Base-by-base conservation (phyloP, 2,797 vertebrate genomes). In the Paedocypris micromegethes region DNA sequence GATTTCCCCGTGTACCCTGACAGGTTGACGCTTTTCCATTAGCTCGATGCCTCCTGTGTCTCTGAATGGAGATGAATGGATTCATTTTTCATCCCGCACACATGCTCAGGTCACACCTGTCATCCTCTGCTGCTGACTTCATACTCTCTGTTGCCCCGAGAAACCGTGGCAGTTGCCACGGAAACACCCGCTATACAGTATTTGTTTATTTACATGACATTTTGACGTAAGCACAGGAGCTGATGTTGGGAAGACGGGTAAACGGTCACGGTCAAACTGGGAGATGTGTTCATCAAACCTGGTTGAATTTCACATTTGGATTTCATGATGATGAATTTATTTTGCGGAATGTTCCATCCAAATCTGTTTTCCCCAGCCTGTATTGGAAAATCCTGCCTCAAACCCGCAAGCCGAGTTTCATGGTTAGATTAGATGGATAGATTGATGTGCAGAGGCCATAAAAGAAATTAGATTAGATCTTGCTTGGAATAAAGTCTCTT, bases 401-500 rank as follows among this genome's bases (percentile, higher is more conserved):
- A 63, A 58, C 49, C 79, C 72, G 77, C 78, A 72, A 66, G 80
- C 78, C 73, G 75, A 73, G 80, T 83, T 79, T 82, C 85, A 78
- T 80, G 80, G 82, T 72, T 81, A 82, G 80, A 60, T 74, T 79
- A 64, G 75, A 79, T 84, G 74, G 79, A 83, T 78, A 72, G 9
- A 23, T 23, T 23, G 23, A 73, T 76, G 77, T 77, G 79, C 80
- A 83, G 80, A 77, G 77, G 80, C 82, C 85, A 87, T 89, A 87
- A 86, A 85, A 86, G 81, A 82, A 75, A 84, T 86, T 88, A 84
- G 86, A 87, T 88, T 86, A 87, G 83, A 52, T 47, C 77, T 75
- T 2, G 81, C 83, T 77, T 85, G 68, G 68, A 84, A 82, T 82
- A 69, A 66, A 64, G 79, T 82, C 77, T 66, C 75, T 73, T 78